Conservation (phyloP, 1,140 invertebrate genomes). For the Saxidomus purpurata region DNA sequence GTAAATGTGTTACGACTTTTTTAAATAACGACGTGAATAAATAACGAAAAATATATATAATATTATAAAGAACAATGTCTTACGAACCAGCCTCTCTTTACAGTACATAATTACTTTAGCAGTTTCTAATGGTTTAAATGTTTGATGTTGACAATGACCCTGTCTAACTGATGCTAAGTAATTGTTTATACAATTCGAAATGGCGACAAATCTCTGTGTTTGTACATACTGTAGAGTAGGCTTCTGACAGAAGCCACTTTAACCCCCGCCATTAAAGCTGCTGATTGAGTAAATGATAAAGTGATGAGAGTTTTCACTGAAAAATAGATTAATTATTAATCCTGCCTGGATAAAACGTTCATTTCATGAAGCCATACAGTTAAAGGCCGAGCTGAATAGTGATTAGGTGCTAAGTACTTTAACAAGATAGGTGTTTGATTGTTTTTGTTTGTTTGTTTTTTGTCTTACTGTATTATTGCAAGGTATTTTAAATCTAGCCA, state of each 20-base stretch:
- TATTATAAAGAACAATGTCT: too few relatives aligned
- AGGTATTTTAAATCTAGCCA: too few relatives aligned
- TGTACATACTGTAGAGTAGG: slow-evolving; percentile 5
- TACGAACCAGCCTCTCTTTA: too few relatives aligned
- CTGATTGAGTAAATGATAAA: neutral
- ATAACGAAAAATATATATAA: too few relatives aligned
- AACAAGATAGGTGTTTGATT: too few relatives aligned
- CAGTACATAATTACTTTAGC: slow-evolving; percentile 8
- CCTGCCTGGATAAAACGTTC: neutral
- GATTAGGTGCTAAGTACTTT: too few relatives aligned
- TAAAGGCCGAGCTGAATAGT: too few relatives aligned
- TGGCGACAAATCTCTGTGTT: slow-evolving; percentile 40
- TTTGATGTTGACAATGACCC: slow-evolving; percentile 32
- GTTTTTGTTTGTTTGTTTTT: too few relatives aligned
- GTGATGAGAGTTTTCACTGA: slow-evolving; percentile 7
- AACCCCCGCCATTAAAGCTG: neutral
- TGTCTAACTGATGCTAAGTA: slow-evolving; percentile 21
- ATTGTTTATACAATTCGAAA: slow-evolving; percentile 44
- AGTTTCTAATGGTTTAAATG: slow-evolving; percentile 18
- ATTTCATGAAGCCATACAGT: slow-evolving; percentile 6
- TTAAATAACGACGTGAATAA: too few relatives aligned
- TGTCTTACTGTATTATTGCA: too few relatives aligned
- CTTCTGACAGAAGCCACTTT: slow-evolving; percentile 19
- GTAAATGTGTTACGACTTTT: too few relatives aligned
- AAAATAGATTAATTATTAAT: slow-evolving; percentile 19